Conservation (phyloP, 1,140 invertebrate genomes). For the Drosophila navojoa region DNA sequence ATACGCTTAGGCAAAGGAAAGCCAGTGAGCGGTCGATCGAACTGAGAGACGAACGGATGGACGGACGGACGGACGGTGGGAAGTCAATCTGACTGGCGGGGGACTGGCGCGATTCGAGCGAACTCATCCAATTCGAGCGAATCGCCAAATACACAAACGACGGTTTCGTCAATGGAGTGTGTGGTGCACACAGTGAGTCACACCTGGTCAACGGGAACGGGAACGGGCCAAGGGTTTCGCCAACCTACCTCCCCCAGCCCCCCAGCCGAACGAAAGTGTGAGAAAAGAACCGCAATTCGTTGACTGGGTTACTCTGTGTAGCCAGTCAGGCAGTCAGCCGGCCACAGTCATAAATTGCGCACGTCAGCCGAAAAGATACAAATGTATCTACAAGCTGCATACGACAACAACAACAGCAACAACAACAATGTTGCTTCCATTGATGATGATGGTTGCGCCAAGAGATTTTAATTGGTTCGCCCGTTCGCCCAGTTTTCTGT, state of each 20-base stretch:
- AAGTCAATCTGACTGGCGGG: constrained; percentile 1
- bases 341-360: constrained; percentile 34
- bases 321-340: not conserved
- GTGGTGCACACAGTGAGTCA: constrained; percentile 44
- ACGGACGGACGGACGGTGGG: not conserved
- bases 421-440: constrained; percentile 8
- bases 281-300: constrained; percentile 40
- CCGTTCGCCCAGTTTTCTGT: not conserved
- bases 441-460: constrained; percentile 4
- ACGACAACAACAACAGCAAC: not conserved
- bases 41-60: not conserved
- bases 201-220: constrained; percentile 30
- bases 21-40: not conserved
- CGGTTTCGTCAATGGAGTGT: constrained; percentile 28
- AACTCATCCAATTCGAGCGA: constrained; percentile 41
- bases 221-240: constrained; percentile 25
- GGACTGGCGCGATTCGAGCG: constrained; percentile 14
- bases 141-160: constrained; percentile 19
- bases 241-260: not conserved
- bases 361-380: constrained; percentile 42
- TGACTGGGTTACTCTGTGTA: not conserved
- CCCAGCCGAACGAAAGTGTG: constrained; percentile 44
- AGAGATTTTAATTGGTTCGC: constrained; percentile 14
- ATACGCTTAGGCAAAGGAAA: constrained; percentile 21
- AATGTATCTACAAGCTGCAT: constrained; percentile 40